phyloP scores from a whole-genome alignment of 2,797 vertebrate genomes.

The Sebastes vulpes region DNA sequence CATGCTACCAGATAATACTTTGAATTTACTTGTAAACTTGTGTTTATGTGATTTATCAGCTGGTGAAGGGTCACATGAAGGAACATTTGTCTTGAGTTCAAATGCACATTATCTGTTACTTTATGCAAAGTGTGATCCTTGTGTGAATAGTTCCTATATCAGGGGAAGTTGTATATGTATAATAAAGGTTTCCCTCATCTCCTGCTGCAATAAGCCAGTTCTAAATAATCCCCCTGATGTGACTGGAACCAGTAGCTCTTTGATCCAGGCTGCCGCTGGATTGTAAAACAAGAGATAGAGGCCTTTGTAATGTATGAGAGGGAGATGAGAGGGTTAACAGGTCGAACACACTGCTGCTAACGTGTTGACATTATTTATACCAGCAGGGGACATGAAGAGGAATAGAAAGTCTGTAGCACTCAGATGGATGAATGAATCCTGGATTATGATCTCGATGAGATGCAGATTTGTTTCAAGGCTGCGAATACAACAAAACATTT shows the following conservation, averaged over 20 bases:
- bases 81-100: neutral
- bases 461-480: slow-evolving; percentile 1
- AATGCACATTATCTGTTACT: neutral
- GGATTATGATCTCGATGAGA: neutral
- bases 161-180: neutral
- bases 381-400: neutral
- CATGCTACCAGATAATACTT: too few species aligned
- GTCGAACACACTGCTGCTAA: slow-evolving; percentile 23
- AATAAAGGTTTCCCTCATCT: neutral
- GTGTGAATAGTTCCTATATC: neutral
- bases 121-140: neutral
- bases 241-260: slow-evolving; percentile 4
- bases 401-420: neutral
- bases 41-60: neutral
- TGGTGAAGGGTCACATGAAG: neutral
- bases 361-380: slow-evolving; percentile 11
- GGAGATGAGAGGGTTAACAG: slow-evolving; percentile 37
- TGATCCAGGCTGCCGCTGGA: slow-evolving; percentile 27
- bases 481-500: neutral
- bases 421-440: neutral
- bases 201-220: neutral
- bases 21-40: neutral
- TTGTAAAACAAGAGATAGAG: slow-evolving; percentile 42
- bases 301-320: slow-evolving; percentile 61
- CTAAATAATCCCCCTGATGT: slow-evolving; percentile 16